Evolutionary conservation across 1,140 invertebrate species (phyloP).

Genomic region (Cherax destructor): DNA sequence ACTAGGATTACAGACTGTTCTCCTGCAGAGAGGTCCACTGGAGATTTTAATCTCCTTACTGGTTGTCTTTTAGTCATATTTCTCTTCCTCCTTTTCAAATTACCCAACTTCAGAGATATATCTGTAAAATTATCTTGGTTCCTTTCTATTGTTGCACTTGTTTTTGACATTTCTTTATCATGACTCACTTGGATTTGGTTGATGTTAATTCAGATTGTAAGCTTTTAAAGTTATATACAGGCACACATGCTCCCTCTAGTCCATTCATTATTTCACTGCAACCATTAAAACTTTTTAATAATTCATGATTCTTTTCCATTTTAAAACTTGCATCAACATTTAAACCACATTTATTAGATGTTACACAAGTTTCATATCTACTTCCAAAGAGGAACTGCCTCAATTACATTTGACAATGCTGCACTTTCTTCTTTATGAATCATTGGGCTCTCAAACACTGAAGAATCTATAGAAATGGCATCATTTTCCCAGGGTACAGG

Average conservation of each 20-base stretch:
- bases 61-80: not conserved
- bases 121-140: not conserved
- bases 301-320: not conserved
- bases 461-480: not conserved
- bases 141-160: not conserved
- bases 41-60: not conserved
- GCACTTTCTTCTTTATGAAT: not conserved
- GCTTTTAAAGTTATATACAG: not conserved
- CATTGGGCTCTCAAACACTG: slow-evolving; percentile 23
- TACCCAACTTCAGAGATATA: not conserved
- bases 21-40: not conserved
- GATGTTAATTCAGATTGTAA: not conserved
- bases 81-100: not conserved
- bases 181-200: not conserved
- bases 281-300: not conserved
- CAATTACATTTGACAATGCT: not conserved
- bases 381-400: not conserved
- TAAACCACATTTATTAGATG: not conserved
- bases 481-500: slow-evolving; percentile 1
- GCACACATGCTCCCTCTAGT: not conserved
- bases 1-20: not conserved
- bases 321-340: not conserved
- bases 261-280: not conserved
- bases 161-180: not conserved
- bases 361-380: slow-evolving; percentile 21